phyloP scores from a whole-genome alignment of 2,797 vertebrate genomes.

The Paratrypauchen microcephalus region DNA sequence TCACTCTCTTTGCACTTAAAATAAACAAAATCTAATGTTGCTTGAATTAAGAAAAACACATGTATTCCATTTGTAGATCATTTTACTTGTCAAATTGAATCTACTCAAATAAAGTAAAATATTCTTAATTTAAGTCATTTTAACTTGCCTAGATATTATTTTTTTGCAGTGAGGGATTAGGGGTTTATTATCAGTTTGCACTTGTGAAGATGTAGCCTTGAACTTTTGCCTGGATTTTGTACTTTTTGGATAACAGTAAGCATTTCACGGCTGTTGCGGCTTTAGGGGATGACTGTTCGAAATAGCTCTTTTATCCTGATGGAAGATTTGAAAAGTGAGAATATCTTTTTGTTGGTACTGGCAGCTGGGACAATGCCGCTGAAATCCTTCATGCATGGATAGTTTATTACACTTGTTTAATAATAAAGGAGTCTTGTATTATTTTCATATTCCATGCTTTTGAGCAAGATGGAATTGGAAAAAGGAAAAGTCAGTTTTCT shows the following conservation, averaged over 20 bases:
- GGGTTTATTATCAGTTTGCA: conserved; percentile 14
- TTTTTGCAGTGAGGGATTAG: not conserved
- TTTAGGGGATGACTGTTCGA: conserved; percentile 30
- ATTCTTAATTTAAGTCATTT: no score
- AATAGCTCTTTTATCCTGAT: conserved; percentile 37
- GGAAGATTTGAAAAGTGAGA: conserved; percentile 45
- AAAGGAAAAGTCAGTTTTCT: conserved; percentile 47
- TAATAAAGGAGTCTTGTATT: conserved; percentile 38
- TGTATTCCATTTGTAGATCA: no score
- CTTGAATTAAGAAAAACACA: no score
- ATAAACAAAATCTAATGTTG: no score
- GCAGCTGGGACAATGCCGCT: conserved; percentile 41
- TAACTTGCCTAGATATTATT: no score
- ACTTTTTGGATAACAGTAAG: conserved; percentile 41
- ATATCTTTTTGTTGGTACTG: conserved; percentile 48
- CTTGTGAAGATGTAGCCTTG: conserved; percentile 10
- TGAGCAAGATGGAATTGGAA: conserved; percentile 56
- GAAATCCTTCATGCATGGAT: conserved; percentile 57
- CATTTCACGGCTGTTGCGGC: conserved; percentile 47
- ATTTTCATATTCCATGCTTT: conserved; percentile 43
- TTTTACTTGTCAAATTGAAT: no score
- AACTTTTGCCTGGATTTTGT: conserved; percentile 32
- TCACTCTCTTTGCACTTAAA: no score
- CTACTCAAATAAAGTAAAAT: no score
- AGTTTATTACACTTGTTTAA: conserved; percentile 46